These are phyloP conservation scores for Excalfactoria chinensis DNA, from an alignment of 2,113 vertebrate species.

Conservation along the genomic window DNA sequence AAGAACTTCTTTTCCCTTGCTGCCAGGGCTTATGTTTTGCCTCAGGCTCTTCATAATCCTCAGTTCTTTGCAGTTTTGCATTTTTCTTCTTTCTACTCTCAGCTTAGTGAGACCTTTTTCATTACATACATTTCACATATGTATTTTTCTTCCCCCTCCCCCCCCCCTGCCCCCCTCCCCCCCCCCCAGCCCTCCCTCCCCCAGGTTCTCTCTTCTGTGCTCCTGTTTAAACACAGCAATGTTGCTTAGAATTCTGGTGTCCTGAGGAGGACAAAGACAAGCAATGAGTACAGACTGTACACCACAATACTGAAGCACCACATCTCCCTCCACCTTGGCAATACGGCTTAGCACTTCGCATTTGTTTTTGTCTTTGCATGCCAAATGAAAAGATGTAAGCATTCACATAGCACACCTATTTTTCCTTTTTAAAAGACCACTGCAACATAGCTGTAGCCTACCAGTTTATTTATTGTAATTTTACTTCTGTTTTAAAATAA, in stretches of 20 bases:
- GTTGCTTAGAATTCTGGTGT: background rate
- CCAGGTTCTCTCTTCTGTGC: background rate
- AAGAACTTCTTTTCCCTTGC: background rate
- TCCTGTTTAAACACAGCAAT: background rate
- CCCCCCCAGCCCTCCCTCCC: too few species aligned
- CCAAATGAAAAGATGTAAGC: background rate
- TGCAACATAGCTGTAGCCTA: background rate
- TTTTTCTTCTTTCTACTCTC: conserved; percentile 1
- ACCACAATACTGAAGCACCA: conserved; percentile 5
- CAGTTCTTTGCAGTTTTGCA: background rate
- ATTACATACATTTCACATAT: background rate
- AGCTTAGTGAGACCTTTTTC: background rate
- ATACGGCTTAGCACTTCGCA: background rate
- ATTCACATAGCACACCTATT: background rate
- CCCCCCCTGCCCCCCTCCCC: too few species aligned
- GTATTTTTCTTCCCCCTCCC: background rate
- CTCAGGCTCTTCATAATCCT: background rate
- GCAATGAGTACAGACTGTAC: background rate
- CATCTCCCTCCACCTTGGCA: background rate
- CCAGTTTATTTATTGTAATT: background rate
- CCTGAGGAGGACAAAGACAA: background rate
- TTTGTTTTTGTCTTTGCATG: background rate
- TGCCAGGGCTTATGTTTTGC: background rate
- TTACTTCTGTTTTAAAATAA: background rate
- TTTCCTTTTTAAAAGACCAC: background rate